A percentile compares a stretch with the other conserved stretches of the same genome.
These are phyloP conservation scores for Drosophila parthenogenetica DNA, from an alignment of 2,888 invertebrate species.

Conservation along the genomic window DNA sequence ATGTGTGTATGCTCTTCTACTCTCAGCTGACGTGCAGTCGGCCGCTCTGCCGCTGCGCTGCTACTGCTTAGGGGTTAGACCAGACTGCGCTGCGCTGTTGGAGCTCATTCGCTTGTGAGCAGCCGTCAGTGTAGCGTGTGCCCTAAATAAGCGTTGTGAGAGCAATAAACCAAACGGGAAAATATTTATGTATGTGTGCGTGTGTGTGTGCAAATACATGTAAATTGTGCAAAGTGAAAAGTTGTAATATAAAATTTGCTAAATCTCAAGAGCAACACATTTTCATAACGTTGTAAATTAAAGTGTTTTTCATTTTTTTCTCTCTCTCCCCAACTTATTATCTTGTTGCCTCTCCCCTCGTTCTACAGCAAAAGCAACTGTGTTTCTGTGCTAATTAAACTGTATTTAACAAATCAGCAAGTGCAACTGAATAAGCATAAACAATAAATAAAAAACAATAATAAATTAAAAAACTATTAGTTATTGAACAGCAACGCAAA, in stretches of 20 bases:
- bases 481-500: constrained; percentile 54
- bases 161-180: constrained; percentile 34
- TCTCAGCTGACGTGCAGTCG: constrained; percentile 5
- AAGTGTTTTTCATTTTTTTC: constrained; percentile 19
- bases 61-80: constrained; percentile 45
- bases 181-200: constrained; percentile 28
- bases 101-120: constrained; percentile 77
- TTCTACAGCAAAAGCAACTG: constrained; percentile 43
- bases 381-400: constrained; percentile 48
- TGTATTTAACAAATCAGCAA: constrained; percentile 49
- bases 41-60: constrained; percentile 13
- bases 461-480: constrained; percentile 27
- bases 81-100: constrained; percentile 32
- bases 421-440: constrained; percentile 43
- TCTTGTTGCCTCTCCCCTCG: constrained; percentile 1
- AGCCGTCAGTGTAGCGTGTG: constrained; percentile 82
- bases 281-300: constrained; percentile 19
- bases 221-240: constrained; percentile 42
- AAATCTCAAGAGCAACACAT: constrained; percentile 34
- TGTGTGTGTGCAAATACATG: constrained; percentile 36
- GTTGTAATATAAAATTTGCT: constrained; percentile 26
- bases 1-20: constrained; percentile 1
- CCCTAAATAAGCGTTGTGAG: constrained; percentile 52
- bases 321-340: constrained; percentile 14
- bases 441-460: constrained; percentile 21